A percentile compares a stretch with the other conserved stretches of the same genome.
Conservation (phyloP, 2,113 vertebrate genomes). For the Leptobrachium ailaonicum region DNA sequence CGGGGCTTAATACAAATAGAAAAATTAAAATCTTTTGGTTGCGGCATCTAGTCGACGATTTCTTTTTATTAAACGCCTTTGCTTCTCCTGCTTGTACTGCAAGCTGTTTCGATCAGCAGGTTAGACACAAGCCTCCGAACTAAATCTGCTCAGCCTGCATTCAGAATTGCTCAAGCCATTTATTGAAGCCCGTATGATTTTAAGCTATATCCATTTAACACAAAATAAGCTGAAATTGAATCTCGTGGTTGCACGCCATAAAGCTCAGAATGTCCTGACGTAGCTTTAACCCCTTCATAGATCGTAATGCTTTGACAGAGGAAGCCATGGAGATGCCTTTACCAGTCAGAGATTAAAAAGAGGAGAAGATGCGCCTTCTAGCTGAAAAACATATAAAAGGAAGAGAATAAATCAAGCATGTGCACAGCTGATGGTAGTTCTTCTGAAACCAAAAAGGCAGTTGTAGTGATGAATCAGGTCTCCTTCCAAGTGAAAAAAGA, state of each 20-base stretch:
- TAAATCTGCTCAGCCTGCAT: slow-evolving; percentile 36
- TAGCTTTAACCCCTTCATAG: slow-evolving; percentile 28
- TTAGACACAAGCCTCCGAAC: slow-evolving; percentile 31
- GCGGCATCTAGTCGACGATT: slow-evolving; percentile 17
- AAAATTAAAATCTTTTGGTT: slow-evolving; percentile 30
- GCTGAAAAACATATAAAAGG: slow-evolving; percentile 3
- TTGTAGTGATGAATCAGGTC: slow-evolving; percentile 42
- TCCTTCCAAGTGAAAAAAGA: slow-evolving; percentile 47
- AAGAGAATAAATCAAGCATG: slow-evolving; percentile 46
- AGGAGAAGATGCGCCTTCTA: slow-evolving; percentile 27
- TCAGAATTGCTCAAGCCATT: slow-evolving; percentile 37
- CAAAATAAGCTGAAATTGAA: slow-evolving; percentile 43
- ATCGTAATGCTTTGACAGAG: background rate
- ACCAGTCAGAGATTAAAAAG: slow-evolving; percentile 11
- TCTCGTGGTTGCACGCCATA: slow-evolving; percentile 36
- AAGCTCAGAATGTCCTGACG: slow-evolving; percentile 37
- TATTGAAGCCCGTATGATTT: slow-evolving; percentile 34
- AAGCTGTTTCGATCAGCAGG: slow-evolving; percentile 40
- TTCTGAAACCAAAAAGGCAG: slow-evolving; percentile 49
- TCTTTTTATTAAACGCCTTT: slow-evolving; percentile 35
- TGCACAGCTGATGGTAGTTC: slow-evolving; percentile 47
- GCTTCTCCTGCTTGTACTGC: slow-evolving; percentile 27
- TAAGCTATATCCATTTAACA: slow-evolving; percentile 38
- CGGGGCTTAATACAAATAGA: slow-evolving; percentile 41
- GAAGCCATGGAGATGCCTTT: slow-evolving; percentile 12